Base-by-base conservation (phyloP, 2,888 invertebrate genomes). In the Biston betularia region DNA sequence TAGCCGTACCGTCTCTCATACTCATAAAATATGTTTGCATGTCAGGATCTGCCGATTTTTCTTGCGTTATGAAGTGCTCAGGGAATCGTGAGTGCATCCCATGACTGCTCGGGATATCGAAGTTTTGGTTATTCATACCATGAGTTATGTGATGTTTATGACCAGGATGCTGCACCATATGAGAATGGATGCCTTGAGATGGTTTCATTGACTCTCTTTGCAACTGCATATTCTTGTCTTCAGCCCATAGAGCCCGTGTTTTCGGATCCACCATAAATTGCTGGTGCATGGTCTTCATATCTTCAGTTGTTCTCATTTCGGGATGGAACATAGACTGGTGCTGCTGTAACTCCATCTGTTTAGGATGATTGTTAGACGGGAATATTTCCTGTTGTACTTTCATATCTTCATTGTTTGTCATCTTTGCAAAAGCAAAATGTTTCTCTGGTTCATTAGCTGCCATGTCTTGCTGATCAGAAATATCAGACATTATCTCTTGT, bases 1-100 rank as follows among this genome's bases (percentile, higher is more conserved):
- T 52, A 40, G 72, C 83, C 48, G 81, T 76, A 7, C 58, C 57
- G 9, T 86, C 87, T 61, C 83, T 83, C 84, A 86, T 83, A 24
- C 73, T 80, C 68, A 83, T 79, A 15, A 49, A 72, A 53, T 68
- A 69, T 1, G 71, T 46, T 33, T 68, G 70, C 69, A 56, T 72
- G 46, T 83, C 87, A 58, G 82, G 72, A 59, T 86, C 83, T 44
- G 82, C 76, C 44, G 82, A 72, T 58, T 87, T 86, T 24, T 79
- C 78, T 55, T 85, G 82, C 9, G 76, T 66, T 71, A 70, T 73
- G 34, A 73, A 68, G 44, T 68, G 65, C 8, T 72, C 71, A n/a
- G 64, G 63, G 40, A 64, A 70, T 53, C 70, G 56, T 45, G 59
- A 34, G 3, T 65, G 69, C 6, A 54, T 46, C 2, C 58, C 70